Conservation (phyloP, 2,113 vertebrate species). For the Camelus bactrianus region DNA sequence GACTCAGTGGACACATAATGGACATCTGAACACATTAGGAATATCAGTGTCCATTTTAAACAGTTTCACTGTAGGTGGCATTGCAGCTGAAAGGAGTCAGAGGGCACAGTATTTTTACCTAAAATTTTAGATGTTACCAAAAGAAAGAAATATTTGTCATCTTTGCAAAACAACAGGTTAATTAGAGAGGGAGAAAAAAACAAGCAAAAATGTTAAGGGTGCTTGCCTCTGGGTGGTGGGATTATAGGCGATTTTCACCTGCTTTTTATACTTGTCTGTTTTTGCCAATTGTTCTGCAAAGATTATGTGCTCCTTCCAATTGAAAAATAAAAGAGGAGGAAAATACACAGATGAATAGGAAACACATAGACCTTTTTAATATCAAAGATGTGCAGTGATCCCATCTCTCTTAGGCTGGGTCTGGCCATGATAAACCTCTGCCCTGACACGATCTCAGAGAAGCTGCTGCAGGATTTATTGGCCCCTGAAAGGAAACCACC, state of each 20-base stretch:
- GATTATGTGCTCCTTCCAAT: background rate
- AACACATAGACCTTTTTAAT: background rate
- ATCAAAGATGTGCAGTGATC: background rate
- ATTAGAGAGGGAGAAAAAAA: background rate
- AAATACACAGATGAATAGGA: background rate
- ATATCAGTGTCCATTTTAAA: background rate
- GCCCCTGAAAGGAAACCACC: background rate
- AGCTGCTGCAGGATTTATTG: background rate
- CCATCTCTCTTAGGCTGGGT: background rate
- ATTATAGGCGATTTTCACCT: background rate
- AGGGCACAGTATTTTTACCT: background rate
- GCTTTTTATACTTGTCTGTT: background rate
- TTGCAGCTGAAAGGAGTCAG: background rate
- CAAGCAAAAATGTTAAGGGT: background rate
- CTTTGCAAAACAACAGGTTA: conserved; percentile 10
- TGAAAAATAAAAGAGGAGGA: background rate
- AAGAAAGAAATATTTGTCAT: background rate
- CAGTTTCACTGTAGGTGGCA: background rate
- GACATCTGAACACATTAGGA: background rate
- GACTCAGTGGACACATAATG: background rate
- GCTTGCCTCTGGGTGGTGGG: background rate
- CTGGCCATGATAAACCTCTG: background rate
- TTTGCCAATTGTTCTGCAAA: conserved; percentile 23
- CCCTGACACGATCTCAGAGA: background rate
- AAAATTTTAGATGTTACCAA: conserved; percentile 12